Conservation (phyloP, 53 echinoderm and acorn worm species). For the Luidia sarsii region DNA sequence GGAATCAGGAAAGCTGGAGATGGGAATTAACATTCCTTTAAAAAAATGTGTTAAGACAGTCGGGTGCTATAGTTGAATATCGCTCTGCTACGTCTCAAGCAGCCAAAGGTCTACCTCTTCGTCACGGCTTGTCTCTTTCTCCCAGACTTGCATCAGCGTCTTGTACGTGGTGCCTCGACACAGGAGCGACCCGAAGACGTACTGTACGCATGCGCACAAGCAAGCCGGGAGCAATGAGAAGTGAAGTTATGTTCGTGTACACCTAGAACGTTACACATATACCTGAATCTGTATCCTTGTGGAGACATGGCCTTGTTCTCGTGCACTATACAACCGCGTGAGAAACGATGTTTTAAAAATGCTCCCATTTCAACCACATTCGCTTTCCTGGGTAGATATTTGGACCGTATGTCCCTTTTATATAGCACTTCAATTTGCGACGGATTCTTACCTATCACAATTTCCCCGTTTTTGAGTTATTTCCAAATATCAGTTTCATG, state of each 20-base stretch:
- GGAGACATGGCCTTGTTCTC: too few species aligned
- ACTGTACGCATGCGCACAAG: conserved; percentile 61
- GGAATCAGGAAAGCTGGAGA: too few species aligned
- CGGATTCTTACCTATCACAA: too few species aligned
- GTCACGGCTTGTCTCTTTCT: conserved; percentile 25
- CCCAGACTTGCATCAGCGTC: conserved; percentile 63
- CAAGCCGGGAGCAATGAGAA: background rate
- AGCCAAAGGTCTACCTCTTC: conserved; percentile 10
- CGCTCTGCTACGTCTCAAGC: background rate
- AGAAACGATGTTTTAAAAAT: too few species aligned
- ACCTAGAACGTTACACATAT: background rate
- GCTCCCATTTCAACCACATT: too few species aligned
- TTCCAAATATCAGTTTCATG: too few species aligned
- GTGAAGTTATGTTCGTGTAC: background rate
- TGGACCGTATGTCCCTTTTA: background rate
- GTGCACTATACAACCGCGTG: too few species aligned
- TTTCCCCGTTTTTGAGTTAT: too few species aligned
- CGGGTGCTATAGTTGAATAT: background rate
- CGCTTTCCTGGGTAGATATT: background rate
- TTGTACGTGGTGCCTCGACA: conserved; percentile 80
- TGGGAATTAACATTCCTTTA: too few species aligned
- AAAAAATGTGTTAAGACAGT: background rate
- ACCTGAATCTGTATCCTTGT: too few species aligned
- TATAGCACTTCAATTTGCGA: too few species aligned
- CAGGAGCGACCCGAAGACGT: conserved; percentile 78